phyloP scores from a whole-genome alignment of 2,113 vertebrate species.

The Grallaria varia region DNA sequence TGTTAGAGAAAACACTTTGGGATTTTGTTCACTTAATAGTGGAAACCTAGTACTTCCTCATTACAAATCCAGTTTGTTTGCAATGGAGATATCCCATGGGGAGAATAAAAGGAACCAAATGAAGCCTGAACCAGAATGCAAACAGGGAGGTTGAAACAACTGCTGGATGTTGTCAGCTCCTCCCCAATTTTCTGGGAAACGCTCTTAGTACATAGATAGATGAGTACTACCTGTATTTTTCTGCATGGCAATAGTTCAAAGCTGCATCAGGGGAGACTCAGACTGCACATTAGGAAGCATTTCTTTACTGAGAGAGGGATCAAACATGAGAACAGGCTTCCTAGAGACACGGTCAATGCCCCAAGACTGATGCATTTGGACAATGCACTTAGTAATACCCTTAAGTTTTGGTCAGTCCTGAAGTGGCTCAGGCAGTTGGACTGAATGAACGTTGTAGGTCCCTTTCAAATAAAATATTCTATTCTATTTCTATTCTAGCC shows the following conservation, averaged over 20 bases:
- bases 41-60: neutral
- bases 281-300: neutral
- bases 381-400: neutral
- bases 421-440: neutral
- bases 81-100: neutral
- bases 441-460: neutral
- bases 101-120: neutral
- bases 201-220: neutral
- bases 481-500: neutral
- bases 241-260: neutral
- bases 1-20: neutral
- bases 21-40: neutral
- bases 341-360: accelerated
- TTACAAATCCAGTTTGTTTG: neutral
- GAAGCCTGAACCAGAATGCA: neutral
- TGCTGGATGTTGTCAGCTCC: neutral
- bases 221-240: neutral
- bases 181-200: neutral
- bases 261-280: neutral
- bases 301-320: neutral
- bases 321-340: neutral
- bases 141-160: neutral
- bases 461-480: neutral
- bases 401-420: neutral
- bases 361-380: neutral